These are phyloP conservation scores for Mohoua ochrocephala DNA, from an alignment of 2,113 vertebrate genomes.

Conservation along the genomic window DNA sequence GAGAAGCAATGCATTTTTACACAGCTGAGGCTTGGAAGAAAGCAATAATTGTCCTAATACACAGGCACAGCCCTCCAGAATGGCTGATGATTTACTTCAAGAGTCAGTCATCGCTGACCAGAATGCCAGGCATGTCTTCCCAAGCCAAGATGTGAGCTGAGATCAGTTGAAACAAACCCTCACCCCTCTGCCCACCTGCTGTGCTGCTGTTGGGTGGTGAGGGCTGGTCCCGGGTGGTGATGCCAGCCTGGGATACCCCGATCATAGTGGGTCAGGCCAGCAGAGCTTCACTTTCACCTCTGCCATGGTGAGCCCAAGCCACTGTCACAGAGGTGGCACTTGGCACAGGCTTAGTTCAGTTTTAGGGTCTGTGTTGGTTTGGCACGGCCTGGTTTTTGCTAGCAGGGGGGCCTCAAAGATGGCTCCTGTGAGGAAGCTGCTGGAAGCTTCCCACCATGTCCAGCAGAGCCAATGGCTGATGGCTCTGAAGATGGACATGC, in stretches of 20 bases:
- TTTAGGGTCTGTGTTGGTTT: not conserved
- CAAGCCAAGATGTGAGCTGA: not conserved
- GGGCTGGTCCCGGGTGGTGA: not conserved
- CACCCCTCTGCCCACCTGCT: not conserved
- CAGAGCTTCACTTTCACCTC: not conserved
- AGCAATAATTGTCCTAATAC: constrained; percentile 14
- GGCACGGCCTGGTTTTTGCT: not conserved
- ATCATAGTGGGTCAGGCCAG: not conserved
- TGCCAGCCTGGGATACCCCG: not conserved
- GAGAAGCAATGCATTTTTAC: constrained; percentile 5
- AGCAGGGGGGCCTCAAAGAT: not conserved
- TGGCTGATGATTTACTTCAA: not conserved
- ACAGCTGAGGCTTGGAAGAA: not conserved
- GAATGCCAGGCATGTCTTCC: not conserved
- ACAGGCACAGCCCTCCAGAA: not conserved
- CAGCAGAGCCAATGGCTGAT: fast-evolving
- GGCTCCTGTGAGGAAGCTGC: not conserved
- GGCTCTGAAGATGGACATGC: not conserved
- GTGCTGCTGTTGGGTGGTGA: not conserved
- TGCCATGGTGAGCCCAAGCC: not conserved
- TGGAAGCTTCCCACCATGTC: not conserved
- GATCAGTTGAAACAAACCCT: not conserved
- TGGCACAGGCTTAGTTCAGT: not conserved
- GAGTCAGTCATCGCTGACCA: not conserved
- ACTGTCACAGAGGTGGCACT: not conserved